Conservation (phyloP, 1,140 invertebrate species). For the Drosophila quadrilineata region DNA sequence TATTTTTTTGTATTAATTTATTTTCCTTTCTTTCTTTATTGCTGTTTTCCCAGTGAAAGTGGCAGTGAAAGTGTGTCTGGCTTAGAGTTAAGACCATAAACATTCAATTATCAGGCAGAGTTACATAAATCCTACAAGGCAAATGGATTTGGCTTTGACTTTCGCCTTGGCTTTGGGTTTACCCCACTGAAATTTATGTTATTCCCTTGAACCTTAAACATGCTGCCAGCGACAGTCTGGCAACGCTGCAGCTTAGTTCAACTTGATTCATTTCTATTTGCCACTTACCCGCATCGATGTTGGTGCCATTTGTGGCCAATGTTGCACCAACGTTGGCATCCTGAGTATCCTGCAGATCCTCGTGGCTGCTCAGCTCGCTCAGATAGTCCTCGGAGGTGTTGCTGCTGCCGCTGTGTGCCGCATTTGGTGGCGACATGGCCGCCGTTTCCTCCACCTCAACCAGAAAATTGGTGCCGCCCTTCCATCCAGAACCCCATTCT, state of each 20-base stretch:
- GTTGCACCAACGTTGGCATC: conserved; percentile 42
- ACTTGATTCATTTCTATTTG: not conserved
- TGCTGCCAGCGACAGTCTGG: not conserved
- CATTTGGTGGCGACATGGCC: conserved; percentile 44
- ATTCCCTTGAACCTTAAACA: too few relatives aligned
- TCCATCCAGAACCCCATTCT: conserved; percentile 80
- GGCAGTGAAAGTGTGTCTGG: too few relatives aligned
- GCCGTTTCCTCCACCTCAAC: conserved; percentile 77
- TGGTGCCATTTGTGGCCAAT: conserved; percentile 46
- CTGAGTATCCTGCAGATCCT: conserved; percentile 26
- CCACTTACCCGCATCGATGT: conserved; percentile 44
- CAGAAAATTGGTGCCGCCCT: conserved; percentile 67
- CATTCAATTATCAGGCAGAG: conserved; percentile 25
- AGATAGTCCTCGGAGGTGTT: conserved; percentile 58
- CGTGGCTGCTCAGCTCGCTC: conserved; percentile 55
- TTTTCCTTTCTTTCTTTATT: not conserved
- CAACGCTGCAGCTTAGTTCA: too few relatives aligned
- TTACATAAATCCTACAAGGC: not conserved
- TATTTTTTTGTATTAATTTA: too few relatives aligned
- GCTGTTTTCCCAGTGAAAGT: not conserved
- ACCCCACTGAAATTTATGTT: not conserved
- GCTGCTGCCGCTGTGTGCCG: conserved; percentile 25
- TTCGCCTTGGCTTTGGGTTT: too few relatives aligned
- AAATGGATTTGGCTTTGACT: too few relatives aligned
- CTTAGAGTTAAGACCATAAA: conserved; percentile 32